Evolutionary conservation across 2,797 vertebrate species (phyloP), one percentile per base, ranked within the genome.

Genomic region (Furcifer pardalis): DNA sequence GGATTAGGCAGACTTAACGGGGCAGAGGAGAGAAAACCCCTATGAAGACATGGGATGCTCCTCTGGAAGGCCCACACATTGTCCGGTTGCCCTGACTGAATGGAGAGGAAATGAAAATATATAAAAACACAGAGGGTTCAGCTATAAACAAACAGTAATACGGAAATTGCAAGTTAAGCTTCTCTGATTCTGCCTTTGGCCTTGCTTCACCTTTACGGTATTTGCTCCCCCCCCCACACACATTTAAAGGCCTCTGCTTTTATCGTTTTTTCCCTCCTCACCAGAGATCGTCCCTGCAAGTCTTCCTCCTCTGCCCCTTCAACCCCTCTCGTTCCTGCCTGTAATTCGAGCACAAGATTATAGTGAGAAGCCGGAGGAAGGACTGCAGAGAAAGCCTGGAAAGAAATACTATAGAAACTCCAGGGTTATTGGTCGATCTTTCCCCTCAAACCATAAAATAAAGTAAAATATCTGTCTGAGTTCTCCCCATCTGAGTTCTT

Each of bases 131-230:
- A n/a, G 0, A 68, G 87, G 75, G 79, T 85, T 86, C 81, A 84
- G 88, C 71, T 89, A 76, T 88, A 89, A 93, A 82, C 77, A 77
- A 92, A 90, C 87, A 92, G 88, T 88, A 86, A 81, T 74, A 87
- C 92, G 93, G 92, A 94, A 91, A 91, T 90, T 91, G 72, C 82
- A 76, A 88, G 88, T 91, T 94, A 93, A 93, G 92, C 87, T 88
- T 86, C 68, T 83, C 46, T 27, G n/a, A 84, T 77, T 8, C 19
- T 30, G 27, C 37, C 49, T 5, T 49, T 91, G 32, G 88, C 90
- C 88, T 88, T 92, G 75, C 84, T 84, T 93, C 90, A 92, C 92
- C 91, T 91, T 30, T 92, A 81, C 21, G 90, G 89, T 81, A 60
- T 72, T 56, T n/a, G 40, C 49, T 59, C n/a, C n/a, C n/a, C n/a